A percentile compares a stretch with the other conserved stretches of the same genome.
Evolutionary conservation across 1,140 invertebrate genomes (phyloP).

Genomic region (Tribolium madens): DNA sequence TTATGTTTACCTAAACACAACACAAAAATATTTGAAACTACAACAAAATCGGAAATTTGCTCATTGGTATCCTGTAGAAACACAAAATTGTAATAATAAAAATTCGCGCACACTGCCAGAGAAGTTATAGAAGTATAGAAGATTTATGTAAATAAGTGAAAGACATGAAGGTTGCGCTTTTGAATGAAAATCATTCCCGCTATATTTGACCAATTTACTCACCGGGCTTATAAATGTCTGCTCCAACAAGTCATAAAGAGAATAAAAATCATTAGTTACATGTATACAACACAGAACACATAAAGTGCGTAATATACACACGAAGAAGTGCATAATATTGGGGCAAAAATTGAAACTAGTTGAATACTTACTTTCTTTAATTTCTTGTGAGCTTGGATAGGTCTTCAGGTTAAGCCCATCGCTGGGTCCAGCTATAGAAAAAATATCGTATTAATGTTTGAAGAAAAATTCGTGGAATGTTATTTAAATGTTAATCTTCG

Average conservation of each 20-base stretch:
- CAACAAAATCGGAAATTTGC: too few relatives aligned
- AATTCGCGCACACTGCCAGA: neutral
- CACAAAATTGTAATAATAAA: neutral
- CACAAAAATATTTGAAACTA: too few relatives aligned
- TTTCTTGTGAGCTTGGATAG: slow-evolving; percentile 80
- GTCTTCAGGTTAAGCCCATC: slow-evolving; percentile 74
- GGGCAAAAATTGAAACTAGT: slow-evolving; percentile 27
- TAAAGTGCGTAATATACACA: slow-evolving; percentile 8
- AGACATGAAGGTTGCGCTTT: slow-evolving; percentile 3
- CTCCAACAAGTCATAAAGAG: slow-evolving; percentile 57
- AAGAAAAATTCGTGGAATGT: neutral
- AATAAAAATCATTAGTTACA: slow-evolving; percentile 57
- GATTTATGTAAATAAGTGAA: slow-evolving; percentile 27
- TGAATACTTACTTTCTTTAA: slow-evolving; percentile 83
- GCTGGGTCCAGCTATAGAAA: slow-evolving; percentile 50
- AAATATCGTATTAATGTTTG: slow-evolving; percentile 29
- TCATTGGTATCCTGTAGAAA: neutral
- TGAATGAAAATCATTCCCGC: slow-evolving; percentile 28
- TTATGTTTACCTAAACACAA: too few relatives aligned
- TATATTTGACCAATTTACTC: slow-evolving; percentile 54
- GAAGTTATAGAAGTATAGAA: neutral
- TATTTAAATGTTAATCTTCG: slow-evolving; percentile 15
- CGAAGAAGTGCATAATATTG: neutral
- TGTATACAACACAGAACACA: slow-evolving; percentile 28
- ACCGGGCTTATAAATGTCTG: slow-evolving; percentile 61